These are phyloP conservation scores for Megaustenia siamemsis DNA, from an alignment of 2,888 invertebrate genomes.

Conservation along the genomic window DNA sequence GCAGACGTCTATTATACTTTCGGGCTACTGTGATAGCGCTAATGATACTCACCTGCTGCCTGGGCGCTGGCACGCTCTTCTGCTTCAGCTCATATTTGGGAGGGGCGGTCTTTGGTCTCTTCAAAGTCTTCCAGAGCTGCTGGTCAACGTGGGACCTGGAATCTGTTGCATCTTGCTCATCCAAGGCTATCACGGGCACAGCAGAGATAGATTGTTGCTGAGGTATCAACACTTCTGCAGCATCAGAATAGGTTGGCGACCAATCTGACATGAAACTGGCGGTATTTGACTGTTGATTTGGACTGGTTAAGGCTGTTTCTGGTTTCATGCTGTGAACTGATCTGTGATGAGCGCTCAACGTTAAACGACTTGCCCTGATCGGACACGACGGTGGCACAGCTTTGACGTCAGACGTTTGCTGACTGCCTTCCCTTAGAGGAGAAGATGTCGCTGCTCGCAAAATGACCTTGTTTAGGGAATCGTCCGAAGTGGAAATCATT, in stretches of 20 bases:
- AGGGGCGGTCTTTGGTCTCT: constrained; percentile 57
- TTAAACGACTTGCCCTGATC: constrained; percentile 35
- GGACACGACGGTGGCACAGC: not conserved
- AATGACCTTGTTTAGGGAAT: not conserved
- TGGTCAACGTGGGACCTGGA: not conserved
- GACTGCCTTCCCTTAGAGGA: no score
- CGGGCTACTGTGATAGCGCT: no score
- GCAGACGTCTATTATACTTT: no score
- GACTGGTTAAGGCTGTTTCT: not conserved
- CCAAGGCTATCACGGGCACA: not conserved
- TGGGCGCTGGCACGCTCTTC: constrained; percentile 48
- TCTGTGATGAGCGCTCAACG: constrained; percentile 53
- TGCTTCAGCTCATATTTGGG: constrained; percentile 52
- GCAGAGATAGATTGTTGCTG: not conserved
- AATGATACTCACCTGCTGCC: constrained; percentile 53
- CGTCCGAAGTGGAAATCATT: not conserved
- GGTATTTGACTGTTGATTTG: not conserved
- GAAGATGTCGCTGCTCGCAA: not conserved
- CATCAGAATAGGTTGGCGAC: constrained; percentile 16
- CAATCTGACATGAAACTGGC: not conserved
- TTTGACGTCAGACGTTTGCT: no score
- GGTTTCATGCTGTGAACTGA: not conserved
- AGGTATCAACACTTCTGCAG: not conserved
- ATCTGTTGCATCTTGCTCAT: not conserved
- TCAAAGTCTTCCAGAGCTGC: not conserved